phyloP scores from a whole-genome alignment of 1,140 invertebrate species.

The Chymomyza costata region DNA sequence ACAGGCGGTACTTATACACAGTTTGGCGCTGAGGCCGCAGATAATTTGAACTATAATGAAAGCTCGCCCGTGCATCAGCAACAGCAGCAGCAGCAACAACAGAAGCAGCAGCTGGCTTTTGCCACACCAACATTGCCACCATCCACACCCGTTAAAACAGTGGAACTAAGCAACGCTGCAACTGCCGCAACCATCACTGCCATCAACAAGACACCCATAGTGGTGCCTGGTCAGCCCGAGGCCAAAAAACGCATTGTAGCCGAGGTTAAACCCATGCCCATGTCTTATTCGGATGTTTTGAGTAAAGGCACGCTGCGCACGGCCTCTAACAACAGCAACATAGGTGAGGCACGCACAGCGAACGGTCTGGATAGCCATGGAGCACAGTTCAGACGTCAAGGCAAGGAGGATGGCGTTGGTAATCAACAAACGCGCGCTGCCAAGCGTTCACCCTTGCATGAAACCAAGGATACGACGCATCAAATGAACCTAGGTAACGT shows the following conservation, averaged over 20 bases:
- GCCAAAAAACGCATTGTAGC: conserved; percentile 84
- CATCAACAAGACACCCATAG: conserved; percentile 62
- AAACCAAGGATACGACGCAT: conserved; percentile 45
- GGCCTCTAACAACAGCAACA: conserved; percentile 7
- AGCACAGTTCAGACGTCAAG: conserved; percentile 29
- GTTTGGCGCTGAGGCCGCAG: conserved; percentile 78
- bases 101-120: conserved; percentile 3
- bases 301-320: conserved; percentile 78
- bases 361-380: conserved; percentile 19
- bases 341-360: conserved; percentile 16
- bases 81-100: conserved; percentile 11
- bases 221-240: conserved; percentile 31
- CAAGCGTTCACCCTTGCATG: conserved; percentile 61
- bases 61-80: conserved; percentile 1
- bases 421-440: conserved; percentile 35
- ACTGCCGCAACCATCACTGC: conserved; percentile 33
- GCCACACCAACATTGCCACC: conserved; percentile 16
- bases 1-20: conserved; percentile 88
- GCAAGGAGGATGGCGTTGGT: conserved; percentile 38
- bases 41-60: conserved; percentile 53
- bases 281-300: conserved; percentile 88
- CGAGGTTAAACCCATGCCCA: conserved; percentile 89
- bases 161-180: conserved; percentile 20
- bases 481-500: neutral
- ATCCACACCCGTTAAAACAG: conserved; percentile 18